Evolutionary conservation across 2,888 invertebrate genomes (phyloP).

Genomic region (Coenonympha arcania): DNA sequence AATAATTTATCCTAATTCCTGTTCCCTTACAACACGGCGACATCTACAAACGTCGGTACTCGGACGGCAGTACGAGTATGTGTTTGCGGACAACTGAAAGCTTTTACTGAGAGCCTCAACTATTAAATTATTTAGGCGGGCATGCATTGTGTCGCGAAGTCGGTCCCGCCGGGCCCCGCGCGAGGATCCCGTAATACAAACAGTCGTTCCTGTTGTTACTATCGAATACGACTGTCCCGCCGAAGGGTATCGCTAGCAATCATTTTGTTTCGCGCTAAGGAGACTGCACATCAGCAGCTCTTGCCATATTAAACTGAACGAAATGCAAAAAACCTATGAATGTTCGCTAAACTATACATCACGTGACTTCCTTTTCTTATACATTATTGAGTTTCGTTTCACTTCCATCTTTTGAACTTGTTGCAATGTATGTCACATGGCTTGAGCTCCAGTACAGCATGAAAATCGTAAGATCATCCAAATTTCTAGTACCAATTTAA

Average conservation of each 20-base stretch:
- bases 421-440: too few species aligned
- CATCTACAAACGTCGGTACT: not conserved
- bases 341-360: too few species aligned
- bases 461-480: too few species aligned
- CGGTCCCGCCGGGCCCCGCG: constrained; percentile 32
- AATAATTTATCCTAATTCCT: not conserved
- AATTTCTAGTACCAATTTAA: too few species aligned
- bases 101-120: constrained; percentile 31
- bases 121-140: constrained; percentile 38
- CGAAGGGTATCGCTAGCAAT: not conserved
- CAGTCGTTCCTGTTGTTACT: not conserved
- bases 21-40: not conserved
- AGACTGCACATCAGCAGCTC: constrained; percentile 13
- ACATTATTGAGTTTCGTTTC: too few species aligned
- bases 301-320: too few species aligned
- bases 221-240: not conserved
- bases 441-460: too few species aligned
- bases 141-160: constrained; percentile 67
- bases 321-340: too few species aligned
- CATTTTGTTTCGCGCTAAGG: not conserved
- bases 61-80: not conserved
- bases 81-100: constrained; percentile 50
- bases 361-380: too few species aligned
- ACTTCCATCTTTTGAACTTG: too few species aligned
- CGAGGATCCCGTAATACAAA: constrained; percentile 5